Conservation (phyloP, 2,113 vertebrate species). For the Protobothrops flavoviridis region DNA sequence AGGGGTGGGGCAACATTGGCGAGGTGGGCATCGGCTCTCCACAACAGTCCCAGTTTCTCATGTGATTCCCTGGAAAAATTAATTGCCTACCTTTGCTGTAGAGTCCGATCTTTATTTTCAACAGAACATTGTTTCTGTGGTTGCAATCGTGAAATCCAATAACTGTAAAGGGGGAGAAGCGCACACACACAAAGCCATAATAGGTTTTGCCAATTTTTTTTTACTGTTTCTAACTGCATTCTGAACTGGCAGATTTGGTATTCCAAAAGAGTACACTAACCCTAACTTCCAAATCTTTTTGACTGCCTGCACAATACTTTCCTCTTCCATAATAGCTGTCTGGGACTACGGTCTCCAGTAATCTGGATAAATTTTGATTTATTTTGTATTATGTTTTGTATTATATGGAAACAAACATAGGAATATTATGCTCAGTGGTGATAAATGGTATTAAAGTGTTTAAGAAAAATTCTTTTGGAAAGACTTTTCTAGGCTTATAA, state of each 20-base stretch:
- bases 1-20: too few species aligned
- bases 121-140: background rate
- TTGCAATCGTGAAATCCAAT: background rate
- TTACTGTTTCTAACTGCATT: background rate
- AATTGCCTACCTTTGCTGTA: background rate
- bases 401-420: conserved; percentile 21
- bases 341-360: background rate
- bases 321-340: too few species aligned
- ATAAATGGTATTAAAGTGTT: conserved; percentile 21
- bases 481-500: conserved; percentile 32
- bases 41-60: background rate
- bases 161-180: background rate
- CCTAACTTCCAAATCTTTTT: background rate
- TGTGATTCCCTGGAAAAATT: background rate
- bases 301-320: background rate
- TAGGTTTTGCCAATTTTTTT: background rate
- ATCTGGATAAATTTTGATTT: background rate
- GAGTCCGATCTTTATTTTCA: background rate
- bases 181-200: background rate
- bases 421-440: conserved; percentile 31
- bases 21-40: background rate
- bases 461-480: conserved; percentile 38
- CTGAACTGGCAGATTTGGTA: background rate
- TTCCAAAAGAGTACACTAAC: background rate
- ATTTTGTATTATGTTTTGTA: background rate